Conservation (phyloP, 2,888 invertebrate genomes). For the Rambutsinella grinnellia region DNA sequence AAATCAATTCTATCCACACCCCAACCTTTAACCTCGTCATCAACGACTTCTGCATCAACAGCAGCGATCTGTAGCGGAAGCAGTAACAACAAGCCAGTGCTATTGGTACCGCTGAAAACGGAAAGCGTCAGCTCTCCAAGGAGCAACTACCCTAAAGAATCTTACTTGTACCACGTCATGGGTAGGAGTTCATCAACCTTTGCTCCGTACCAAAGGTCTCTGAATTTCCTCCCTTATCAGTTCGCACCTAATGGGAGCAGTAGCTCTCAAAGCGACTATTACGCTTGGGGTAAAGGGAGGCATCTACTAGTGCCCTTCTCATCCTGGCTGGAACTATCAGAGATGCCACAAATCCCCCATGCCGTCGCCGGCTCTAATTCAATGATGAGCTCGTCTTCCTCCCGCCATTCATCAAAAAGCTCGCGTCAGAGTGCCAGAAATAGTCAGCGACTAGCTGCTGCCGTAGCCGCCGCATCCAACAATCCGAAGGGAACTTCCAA, state of each 20-base stretch:
- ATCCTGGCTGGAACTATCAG: conserved; percentile 66
- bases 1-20: conserved; percentile 43
- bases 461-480: conserved; percentile 49
- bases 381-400: conserved; percentile 16
- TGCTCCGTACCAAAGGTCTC: conserved; percentile 67
- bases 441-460: conserved; percentile 45
- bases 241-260: conserved; percentile 33
- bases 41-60: conserved; percentile 24
- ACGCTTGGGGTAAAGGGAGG: conserved; percentile 59
- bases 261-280: conserved; percentile 49
- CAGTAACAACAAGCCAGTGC: conserved; percentile 56
- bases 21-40: conserved; percentile 30
- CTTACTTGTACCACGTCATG: conserved; percentile 66
- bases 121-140: conserved; percentile 63
- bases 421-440: conserved; percentile 48
- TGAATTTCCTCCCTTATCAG: conserved; percentile 64
- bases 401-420: conserved; percentile 11
- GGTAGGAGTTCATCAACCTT: conserved; percentile 66
- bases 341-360: conserved; percentile 60
- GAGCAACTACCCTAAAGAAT: conserved; percentile 65
- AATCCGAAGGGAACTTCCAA: conserved; percentile 64
- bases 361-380: conserved; percentile 28
- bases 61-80: conserved; percentile 18
- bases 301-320: conserved; percentile 66
- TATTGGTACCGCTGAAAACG: conserved; percentile 64